Evolutionary conservation across 1,140 invertebrate genomes (phyloP).

Genomic region (Zaprionus gabonicus): DNA sequence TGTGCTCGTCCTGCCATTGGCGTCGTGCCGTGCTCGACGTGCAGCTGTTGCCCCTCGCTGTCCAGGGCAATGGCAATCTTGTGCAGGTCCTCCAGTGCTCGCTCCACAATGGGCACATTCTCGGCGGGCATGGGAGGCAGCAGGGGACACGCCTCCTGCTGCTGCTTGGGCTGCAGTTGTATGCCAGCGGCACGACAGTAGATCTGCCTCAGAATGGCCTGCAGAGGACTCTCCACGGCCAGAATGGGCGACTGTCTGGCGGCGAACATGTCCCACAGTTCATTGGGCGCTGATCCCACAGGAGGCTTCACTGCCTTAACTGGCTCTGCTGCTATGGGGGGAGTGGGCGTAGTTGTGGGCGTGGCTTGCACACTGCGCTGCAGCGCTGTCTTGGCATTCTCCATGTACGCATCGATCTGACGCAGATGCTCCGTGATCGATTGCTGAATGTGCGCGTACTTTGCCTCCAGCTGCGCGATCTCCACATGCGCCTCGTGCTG

Average conservation of each 20-base stretch:
- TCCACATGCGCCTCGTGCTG: conserved; percentile 68
- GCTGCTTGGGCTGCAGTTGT: conserved; percentile 35
- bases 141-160: conserved; percentile 15
- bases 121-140: conserved; percentile 42
- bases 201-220: conserved; percentile 72
- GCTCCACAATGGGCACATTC: conserved; percentile 78
- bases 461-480: conserved; percentile 76
- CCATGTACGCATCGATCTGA: conserved; percentile 81
- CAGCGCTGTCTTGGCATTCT: conserved; percentile 75
- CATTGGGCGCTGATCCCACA: conserved; percentile 22
- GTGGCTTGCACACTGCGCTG: conserved; percentile 61
- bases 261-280: conserved; percentile 68
- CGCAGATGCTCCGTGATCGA: conserved; percentile 80
- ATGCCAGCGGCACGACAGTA: conserved; percentile 65
- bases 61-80: conserved; percentile 59
- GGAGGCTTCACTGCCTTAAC: background rate
- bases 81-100: conserved; percentile 71
- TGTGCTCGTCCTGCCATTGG: conserved; percentile 58
- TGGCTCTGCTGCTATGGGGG: conserved; percentile 6
- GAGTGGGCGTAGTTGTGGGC: conserved; percentile 12
- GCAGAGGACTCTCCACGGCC: conserved; percentile 67
- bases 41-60: conserved; percentile 37
- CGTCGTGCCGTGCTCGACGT: conserved; percentile 56
- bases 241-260: conserved; percentile 65
- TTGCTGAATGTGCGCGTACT: conserved; percentile 79